phyloP scores from a whole-genome alignment of 2,797 vertebrate species.

The Cygnus olor region DNA sequence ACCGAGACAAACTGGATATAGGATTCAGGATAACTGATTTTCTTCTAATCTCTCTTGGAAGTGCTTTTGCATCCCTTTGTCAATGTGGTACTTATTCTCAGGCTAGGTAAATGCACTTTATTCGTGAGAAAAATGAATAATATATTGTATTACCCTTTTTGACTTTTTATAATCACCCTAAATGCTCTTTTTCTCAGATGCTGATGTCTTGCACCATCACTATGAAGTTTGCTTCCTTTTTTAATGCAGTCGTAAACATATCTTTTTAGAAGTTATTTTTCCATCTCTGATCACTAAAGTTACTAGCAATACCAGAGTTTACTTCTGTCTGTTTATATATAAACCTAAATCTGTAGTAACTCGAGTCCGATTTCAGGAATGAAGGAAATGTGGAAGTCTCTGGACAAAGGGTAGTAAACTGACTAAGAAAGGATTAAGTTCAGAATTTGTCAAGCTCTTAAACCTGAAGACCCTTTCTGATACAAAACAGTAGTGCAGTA shows the following conservation, averaged over 20 bases:
- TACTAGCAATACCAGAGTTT: background rate
- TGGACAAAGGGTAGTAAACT: background rate
- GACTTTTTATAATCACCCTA: background rate
- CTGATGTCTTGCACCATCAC: background rate
- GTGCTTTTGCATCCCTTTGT: conserved; percentile 15
- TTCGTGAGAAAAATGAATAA: background rate
- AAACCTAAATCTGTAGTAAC: background rate
- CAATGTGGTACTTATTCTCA: conserved; percentile 3
- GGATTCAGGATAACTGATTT: background rate
- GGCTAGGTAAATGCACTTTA: conserved; percentile 44
- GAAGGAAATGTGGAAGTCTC: background rate
- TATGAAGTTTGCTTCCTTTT: background rate
- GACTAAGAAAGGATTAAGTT: background rate
- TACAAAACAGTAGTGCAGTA: accelerated
- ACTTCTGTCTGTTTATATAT: background rate
- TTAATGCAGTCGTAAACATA: background rate
- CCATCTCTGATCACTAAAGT: background rate
- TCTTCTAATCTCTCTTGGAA: conserved; percentile 6
- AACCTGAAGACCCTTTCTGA: background rate
- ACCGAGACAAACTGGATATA: background rate
- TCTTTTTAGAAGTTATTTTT: background rate
- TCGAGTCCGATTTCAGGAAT: background rate
- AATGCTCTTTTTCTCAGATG: background rate
- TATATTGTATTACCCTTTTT: background rate
- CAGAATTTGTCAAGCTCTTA: background rate